These are phyloP conservation scores for Parapsyche elsis DNA, from an alignment of 1,140 invertebrate genomes.

Conservation along the genomic window DNA sequence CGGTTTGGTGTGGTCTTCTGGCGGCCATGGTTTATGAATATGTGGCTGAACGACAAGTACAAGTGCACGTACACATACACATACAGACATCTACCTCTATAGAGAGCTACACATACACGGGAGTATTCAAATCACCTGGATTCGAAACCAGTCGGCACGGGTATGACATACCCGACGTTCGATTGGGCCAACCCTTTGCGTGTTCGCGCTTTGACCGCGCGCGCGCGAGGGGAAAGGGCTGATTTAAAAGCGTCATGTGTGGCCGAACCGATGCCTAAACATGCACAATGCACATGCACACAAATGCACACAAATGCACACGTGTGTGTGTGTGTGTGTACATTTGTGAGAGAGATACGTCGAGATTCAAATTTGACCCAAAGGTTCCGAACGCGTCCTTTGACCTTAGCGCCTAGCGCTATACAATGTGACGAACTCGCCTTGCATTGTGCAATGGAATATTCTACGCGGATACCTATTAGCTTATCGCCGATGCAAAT, in stretches of 20 bases:
- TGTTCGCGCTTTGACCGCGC: constrained; percentile 51
- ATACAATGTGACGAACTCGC: not conserved
- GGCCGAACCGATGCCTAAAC: not conserved
- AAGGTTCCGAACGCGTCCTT: no score
- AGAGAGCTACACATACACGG: not conserved
- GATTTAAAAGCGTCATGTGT: constrained; percentile 12
- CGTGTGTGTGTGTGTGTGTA: no score
- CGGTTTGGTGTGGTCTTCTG: constrained; percentile 1
- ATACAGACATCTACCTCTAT: not conserved
- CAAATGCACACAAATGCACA: not conserved
- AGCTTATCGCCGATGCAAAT: no score
- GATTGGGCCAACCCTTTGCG: constrained; percentile 55
- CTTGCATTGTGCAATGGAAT: not conserved
- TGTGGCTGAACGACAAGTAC: constrained; percentile 22
- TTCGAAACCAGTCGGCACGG: constrained; percentile 24
- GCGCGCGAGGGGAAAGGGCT: constrained; percentile 3
- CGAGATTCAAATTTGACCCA: no score
- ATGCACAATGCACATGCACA: not conserved
- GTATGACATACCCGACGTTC: constrained; percentile 21
- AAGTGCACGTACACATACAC: not conserved
- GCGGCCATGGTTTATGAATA: constrained; percentile 51
- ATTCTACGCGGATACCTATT: no score
- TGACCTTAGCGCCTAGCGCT: no score
- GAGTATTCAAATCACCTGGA: constrained; percentile 33
- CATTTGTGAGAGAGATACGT: not conserved